These are phyloP conservation scores for Melanerpes aurifrons DNA, from an alignment of 2,113 vertebrate species.

Conservation along the genomic window DNA sequence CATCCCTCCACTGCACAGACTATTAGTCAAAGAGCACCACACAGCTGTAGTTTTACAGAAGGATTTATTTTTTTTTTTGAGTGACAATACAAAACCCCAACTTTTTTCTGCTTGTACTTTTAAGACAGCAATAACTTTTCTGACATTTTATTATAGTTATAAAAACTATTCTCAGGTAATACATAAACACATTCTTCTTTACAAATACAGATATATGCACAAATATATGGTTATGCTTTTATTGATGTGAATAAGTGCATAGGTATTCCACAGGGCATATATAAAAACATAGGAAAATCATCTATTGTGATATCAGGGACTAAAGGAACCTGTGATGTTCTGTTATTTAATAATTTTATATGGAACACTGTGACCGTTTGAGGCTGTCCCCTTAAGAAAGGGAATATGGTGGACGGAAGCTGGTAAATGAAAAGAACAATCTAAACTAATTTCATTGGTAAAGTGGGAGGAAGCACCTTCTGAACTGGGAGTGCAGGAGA, in stretches of 20 bases:
- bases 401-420: too few species aligned
- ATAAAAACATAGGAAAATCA: not conserved
- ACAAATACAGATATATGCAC: not conserved
- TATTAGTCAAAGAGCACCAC: conserved; percentile 17
- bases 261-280: not conserved
- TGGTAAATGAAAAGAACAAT: too few species aligned
- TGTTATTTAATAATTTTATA: not conserved
- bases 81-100: not conserved
- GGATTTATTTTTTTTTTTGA: not conserved
- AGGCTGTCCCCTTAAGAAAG: too few species aligned
- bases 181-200: not conserved
- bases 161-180: not conserved
- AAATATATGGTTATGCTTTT: not conserved
- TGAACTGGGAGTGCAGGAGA: too few species aligned
- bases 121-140: not conserved
- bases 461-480: too few species aligned
- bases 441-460: too few species aligned
- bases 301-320: not conserved
- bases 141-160: conserved; percentile 2
- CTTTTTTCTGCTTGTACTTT: conserved; percentile 4
- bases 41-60: conserved; percentile 32
- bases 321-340: not conserved
- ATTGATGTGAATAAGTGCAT: not conserved
- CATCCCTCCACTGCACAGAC: not conserved
- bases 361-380: too few species aligned